Evolutionary conservation across 2,797 vertebrate genomes (phyloP).

Genomic region (Trematomus bernacchii): DNA sequence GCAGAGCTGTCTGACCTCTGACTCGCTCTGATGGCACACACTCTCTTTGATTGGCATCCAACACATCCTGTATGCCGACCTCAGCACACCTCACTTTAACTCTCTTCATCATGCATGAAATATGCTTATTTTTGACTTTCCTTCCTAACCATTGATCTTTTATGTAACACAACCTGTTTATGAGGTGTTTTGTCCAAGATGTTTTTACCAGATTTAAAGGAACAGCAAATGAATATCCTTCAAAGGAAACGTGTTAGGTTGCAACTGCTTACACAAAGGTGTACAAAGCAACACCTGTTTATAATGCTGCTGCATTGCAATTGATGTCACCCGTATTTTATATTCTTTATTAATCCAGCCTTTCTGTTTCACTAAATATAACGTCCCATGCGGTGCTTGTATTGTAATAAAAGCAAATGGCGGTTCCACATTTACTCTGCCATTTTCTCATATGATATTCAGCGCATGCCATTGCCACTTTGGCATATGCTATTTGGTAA

Average conservation of each 20-base stretch:
- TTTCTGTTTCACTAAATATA: neutral
- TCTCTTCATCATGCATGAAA: slow-evolving; percentile 12
- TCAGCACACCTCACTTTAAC: slow-evolving; percentile 25
- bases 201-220: slow-evolving; percentile 23
- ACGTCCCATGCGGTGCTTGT: slow-evolving; percentile 5
- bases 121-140: neutral
- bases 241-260: slow-evolving; percentile 10
- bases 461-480: slow-evolving; percentile 33
- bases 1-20: slow-evolving; percentile 51
- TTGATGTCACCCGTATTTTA: neutral
- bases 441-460: slow-evolving; percentile 27
- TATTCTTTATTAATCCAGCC: slow-evolving; percentile 6
- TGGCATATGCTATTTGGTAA: slow-evolving; percentile 39
- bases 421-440: slow-evolving; percentile 7
- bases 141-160: neutral
- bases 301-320: neutral
- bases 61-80: slow-evolving; percentile 47
- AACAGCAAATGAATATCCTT: slow-evolving; percentile 20
- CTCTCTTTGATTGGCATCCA: slow-evolving; percentile 56
- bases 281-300: slow-evolving; percentile 6
- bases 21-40: slow-evolving; percentile 48
- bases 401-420: slow-evolving; percentile 31
- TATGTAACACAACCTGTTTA: slow-evolving; percentile 26
- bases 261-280: neutral
- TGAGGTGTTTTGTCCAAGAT: slow-evolving; percentile 31